phyloP scores from a whole-genome alignment of 2,113 vertebrate species.

The Sinocyclocheilus anshuiensis region DNA sequence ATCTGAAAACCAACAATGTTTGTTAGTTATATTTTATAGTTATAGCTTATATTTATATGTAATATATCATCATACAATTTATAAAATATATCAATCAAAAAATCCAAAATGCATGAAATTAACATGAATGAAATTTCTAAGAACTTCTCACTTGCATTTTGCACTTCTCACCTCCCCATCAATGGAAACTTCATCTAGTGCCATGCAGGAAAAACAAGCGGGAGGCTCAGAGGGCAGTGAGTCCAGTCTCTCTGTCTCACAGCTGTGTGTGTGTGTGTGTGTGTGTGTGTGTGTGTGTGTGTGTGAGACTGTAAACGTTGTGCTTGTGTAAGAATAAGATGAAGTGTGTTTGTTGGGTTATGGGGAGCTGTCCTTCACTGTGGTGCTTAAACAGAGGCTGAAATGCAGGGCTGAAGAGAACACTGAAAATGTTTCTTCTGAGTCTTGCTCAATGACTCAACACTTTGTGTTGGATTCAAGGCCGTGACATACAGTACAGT shows the following conservation, averaged over 20 bases:
- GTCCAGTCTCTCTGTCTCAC: slow-evolving; percentile 42
- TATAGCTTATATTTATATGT: too few species aligned
- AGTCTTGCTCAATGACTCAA: slow-evolving; percentile 42
- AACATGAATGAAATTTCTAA: too few species aligned
- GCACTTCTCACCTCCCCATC: not conserved
- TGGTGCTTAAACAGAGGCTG: slow-evolving; percentile 33
- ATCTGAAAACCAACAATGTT: too few species aligned
- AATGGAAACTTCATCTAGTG: slow-evolving; percentile 52
- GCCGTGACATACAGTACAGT: slow-evolving; percentile 17
- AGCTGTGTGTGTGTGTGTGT: not conserved
- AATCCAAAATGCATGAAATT: too few species aligned
- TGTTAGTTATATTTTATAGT: too few species aligned
- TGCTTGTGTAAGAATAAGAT: not conserved
- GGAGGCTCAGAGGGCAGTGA: slow-evolving; percentile 37
- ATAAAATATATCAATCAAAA: not conserved
- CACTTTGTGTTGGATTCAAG: slow-evolving; percentile 45
- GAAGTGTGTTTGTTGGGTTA: not conserved
- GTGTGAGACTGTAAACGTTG: not conserved
- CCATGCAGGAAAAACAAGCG: slow-evolving; percentile 44
- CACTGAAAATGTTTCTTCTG: slow-evolving; percentile 34
- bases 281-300: too few species aligned
- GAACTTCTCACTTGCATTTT: not conserved
- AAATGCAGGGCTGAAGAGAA: not conserved
- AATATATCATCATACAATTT: too few species aligned
- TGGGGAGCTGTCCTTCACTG: slow-evolving; percentile 32